Percentiles rank a stretch among this genome's conserved stretches.
Evolutionary conservation across 2,113 vertebrate genomes (phyloP).

Genomic region (Sphyrna mokarran): DNA sequence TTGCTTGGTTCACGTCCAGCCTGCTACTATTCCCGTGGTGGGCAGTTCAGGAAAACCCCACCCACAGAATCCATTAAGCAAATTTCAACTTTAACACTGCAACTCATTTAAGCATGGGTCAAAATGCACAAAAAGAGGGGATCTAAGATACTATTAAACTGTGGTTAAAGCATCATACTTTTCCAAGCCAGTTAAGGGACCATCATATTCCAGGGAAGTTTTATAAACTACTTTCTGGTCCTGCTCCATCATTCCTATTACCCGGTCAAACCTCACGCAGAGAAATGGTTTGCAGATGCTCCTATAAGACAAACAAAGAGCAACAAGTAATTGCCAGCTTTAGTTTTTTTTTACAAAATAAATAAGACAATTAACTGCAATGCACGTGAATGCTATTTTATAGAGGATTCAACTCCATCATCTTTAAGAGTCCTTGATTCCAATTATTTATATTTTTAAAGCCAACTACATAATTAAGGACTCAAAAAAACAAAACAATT

Average conservation of each 20-base stretch:
- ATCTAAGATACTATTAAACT: background rate
- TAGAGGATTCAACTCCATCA: constrained; percentile 1
- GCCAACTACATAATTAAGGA: background rate
- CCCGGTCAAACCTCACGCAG: constrained; percentile 49
- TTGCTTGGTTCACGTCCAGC: no score
- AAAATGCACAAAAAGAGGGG: background rate
- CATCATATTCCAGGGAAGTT: constrained; percentile 43
- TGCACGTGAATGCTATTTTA: background rate
- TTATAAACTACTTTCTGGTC: constrained; percentile 45
- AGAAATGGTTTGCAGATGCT: constrained; percentile 47
- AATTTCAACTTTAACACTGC: no score
- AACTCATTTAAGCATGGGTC: background rate
- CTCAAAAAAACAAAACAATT: background rate
- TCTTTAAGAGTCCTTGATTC: background rate
- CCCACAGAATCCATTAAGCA: background rate
- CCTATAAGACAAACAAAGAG: constrained; percentile 42
- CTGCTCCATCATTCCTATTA: constrained; percentile 40
- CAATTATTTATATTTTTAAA: constrained; percentile 28
- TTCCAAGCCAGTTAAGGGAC: constrained; percentile 47
- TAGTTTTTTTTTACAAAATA: background rate
- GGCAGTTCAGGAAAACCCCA: no score
- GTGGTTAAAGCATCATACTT: constrained; percentile 41
- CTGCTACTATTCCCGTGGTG: no score
- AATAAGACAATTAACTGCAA: constrained; percentile 24
- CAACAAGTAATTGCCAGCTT: background rate